Percentiles rank a stretch among this genome's conserved stretches.
These are phyloP conservation scores for Oryctes rhinoceros DNA, from an alignment of 1,140 invertebrate genomes.

Conservation along the genomic window DNA sequence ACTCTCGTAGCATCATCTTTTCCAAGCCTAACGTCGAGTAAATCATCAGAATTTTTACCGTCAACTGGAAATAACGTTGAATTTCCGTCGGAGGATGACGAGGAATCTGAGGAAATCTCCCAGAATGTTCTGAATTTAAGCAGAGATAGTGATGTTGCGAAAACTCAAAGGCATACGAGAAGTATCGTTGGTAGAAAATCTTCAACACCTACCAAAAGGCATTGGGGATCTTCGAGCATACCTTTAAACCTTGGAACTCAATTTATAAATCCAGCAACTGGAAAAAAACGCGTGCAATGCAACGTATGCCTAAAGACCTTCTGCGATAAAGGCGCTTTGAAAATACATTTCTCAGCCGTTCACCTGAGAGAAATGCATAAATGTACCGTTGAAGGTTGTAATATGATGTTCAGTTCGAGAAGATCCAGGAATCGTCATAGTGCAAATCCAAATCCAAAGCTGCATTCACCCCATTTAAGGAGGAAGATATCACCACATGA, in stretches of 20 bases:
- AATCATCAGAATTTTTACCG: constrained; percentile 56
- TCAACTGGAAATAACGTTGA: constrained; percentile 58
- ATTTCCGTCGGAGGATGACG: constrained; percentile 70
- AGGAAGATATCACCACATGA: constrained; percentile 94
- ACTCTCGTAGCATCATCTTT: constrained; percentile 62
- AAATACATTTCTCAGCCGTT: constrained; percentile 99
- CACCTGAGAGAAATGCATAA: constrained; percentile 99
- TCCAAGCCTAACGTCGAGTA: constrained; percentile 55
- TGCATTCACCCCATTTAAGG: constrained; percentile 93
- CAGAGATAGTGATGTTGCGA: constrained; percentile 62
- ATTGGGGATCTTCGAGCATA: constrained; percentile 83
- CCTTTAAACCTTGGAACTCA: constrained; percentile 89
- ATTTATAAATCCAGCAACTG: constrained; percentile 89
- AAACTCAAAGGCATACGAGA: constrained; percentile 58
- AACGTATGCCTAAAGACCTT: constrained; percentile 99
- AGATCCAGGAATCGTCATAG: constrained; percentile 95
- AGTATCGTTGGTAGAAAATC: constrained; percentile 71
- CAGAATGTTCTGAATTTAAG: constrained; percentile 76
- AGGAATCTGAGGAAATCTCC: constrained; percentile 72
- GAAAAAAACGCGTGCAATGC: constrained; percentile 97
- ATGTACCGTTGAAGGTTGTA: constrained; percentile 98
- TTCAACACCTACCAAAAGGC: constrained; percentile 87
- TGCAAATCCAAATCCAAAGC: constrained; percentile 97
- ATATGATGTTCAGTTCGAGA: constrained; percentile 99
- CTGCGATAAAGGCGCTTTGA: constrained; percentile 99